Percentiles rank a stretch among this genome's conserved stretches.
Conservation (phyloP, 2,888 invertebrate species). For the Drosophila mulleri region DNA sequence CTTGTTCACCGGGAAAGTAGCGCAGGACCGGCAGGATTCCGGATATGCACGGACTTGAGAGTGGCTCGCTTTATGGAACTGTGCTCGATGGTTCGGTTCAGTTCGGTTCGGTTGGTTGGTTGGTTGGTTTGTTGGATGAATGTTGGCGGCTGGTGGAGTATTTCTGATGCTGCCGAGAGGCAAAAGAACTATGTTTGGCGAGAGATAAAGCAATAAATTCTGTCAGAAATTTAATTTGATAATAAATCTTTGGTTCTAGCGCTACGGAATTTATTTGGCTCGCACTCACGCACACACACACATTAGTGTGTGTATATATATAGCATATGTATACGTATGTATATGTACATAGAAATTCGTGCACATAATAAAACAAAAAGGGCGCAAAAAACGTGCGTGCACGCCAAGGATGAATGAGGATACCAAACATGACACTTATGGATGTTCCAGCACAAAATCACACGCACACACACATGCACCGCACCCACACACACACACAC, state of each 20-base stretch:
- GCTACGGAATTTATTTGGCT: slow-evolving; percentile 85
- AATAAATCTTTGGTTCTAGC: slow-evolving; percentile 86
- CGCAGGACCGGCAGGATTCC: slow-evolving; percentile 30
- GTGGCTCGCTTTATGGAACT: slow-evolving; percentile 43
- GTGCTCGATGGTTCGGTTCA: slow-evolving; percentile 31
- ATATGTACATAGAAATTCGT: slow-evolving; percentile 65
- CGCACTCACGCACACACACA: slow-evolving; percentile 73
- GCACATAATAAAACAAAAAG: slow-evolving; percentile 80
- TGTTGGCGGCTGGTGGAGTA: slow-evolving; percentile 51
- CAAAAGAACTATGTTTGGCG: slow-evolving; percentile 84
- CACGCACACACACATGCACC: slow-evolving; percentile 28
- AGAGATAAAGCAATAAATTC: slow-evolving; percentile 86
- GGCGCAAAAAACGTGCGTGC: slow-evolving; percentile 82
- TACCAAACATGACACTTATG: slow-evolving; percentile 83
- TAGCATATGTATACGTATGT: slow-evolving; percentile 7
- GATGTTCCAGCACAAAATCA: slow-evolving; percentile 63
- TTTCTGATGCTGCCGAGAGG: slow-evolving; percentile 76
- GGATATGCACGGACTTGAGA: slow-evolving; percentile 60
- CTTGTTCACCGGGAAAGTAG: slow-evolving; percentile 55
- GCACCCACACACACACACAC: slow-evolving; percentile 18
- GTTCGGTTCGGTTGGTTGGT: slow-evolving; percentile 16
- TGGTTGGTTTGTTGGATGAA: slow-evolving; percentile 40
- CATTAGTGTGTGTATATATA: slow-evolving; percentile 32
- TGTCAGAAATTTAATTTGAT: slow-evolving; percentile 86
- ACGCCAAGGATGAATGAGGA: slow-evolving; percentile 80